These are phyloP conservation scores for Stichopus horrens DNA, from an alignment of 53 echinoderm and acorn worm genomes.

Conservation along the genomic window DNA sequence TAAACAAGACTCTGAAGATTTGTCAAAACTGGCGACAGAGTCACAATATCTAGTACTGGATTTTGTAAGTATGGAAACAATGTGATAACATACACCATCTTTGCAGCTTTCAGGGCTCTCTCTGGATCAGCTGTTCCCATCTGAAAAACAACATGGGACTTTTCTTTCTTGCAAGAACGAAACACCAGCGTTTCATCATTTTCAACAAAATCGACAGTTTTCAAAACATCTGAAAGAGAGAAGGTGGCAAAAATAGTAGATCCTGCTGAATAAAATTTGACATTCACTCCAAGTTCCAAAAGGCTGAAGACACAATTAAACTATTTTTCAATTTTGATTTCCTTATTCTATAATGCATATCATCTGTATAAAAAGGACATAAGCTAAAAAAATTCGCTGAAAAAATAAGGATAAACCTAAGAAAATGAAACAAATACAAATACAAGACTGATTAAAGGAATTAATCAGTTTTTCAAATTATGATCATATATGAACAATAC, in stretches of 20 bases:
- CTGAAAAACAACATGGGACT: constrained; percentile 72
- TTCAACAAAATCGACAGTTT: constrained; percentile 76
- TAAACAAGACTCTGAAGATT: background rate
- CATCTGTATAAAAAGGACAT: too few species aligned
- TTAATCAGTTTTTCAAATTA: too few species aligned
- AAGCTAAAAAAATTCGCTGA: too few species aligned
- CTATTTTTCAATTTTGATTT: too few species aligned
- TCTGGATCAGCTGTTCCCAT: constrained; percentile 90
- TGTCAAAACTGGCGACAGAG: background rate
- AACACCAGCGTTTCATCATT: constrained; percentile 71
- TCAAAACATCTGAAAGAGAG: constrained; percentile 61
- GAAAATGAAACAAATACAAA: too few species aligned
- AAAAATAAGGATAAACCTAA: too few species aligned
- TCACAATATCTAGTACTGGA: background rate
- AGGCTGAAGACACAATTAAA: too few species aligned
- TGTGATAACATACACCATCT: constrained; percentile 69
- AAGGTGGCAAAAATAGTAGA: background rate
- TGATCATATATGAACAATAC: too few species aligned
- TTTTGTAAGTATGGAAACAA: background rate
- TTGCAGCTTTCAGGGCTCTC: constrained; percentile 75
- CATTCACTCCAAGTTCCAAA: too few species aligned
- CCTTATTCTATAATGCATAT: too few species aligned
- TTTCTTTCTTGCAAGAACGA: constrained; percentile 75
- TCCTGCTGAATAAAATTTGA: too few species aligned
- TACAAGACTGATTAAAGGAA: too few species aligned